phyloP scores from a whole-genome alignment of 2,797 vertebrate genomes.

The Oophaga sylvatica region DNA sequence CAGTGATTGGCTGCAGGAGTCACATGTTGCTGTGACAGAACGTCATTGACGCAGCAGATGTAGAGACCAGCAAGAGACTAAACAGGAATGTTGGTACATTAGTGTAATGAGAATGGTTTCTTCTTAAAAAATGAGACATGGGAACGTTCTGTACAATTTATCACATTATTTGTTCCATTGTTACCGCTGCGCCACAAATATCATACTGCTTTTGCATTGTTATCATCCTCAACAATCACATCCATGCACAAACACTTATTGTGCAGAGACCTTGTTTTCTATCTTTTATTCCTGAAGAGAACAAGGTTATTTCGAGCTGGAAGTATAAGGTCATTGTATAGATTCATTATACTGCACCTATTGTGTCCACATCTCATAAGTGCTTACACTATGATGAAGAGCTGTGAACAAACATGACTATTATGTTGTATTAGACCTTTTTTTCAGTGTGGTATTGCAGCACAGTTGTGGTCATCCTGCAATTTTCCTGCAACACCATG shows the following conservation, averaged over 20 bases:
- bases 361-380: neutral
- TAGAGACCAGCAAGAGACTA: no score
- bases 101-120: no score
- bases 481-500: no score
- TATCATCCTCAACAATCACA: neutral
- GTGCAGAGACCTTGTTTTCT: neutral
- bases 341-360: neutral
- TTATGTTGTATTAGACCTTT: neutral
- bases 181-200: neutral
- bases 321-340: neutral
- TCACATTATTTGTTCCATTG: neutral
- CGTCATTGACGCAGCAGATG: no score
- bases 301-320: neutral
- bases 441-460: neutral
- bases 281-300: neutral
- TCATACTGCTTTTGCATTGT: neutral
- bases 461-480: neutral
- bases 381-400: neutral
- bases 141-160: no score
- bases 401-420: neutral
- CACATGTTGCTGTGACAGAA: no score
- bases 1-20: no score
- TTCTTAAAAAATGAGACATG: neutral
- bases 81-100: no score
- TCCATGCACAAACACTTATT: neutral